These are phyloP conservation scores for Aphidoletes aphidimyza DNA, from an alignment of 2,888 invertebrate genomes.

Conservation along the genomic window DNA sequence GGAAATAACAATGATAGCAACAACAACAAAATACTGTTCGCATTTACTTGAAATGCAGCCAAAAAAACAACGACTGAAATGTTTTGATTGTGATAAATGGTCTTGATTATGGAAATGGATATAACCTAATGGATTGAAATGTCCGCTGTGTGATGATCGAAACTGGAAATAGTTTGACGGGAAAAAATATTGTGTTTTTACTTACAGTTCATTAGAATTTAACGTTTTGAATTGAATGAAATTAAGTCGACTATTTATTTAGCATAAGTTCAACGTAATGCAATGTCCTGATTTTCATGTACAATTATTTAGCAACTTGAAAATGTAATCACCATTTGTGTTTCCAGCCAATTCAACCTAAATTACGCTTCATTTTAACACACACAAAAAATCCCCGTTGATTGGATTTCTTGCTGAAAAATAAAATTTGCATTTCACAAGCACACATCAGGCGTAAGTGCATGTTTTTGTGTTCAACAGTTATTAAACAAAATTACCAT, in stretches of 20 bases:
- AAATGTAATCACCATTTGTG: not conserved
- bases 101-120: constrained; percentile 21
- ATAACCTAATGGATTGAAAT: constrained; percentile 39
- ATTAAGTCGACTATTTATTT: too few relatives aligned
- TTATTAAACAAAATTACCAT: constrained; percentile 27
- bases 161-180: not conserved
- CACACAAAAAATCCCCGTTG: not conserved
- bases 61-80: not conserved
- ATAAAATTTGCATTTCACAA: not conserved
- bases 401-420: not conserved
- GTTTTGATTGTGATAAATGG: constrained; percentile 27
- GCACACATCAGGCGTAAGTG: not conserved
- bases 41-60: not conserved
- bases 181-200: not conserved
- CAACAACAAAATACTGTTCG: too few relatives aligned
- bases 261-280: too few relatives aligned
- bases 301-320: not conserved
- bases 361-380: not conserved
- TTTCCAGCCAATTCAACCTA: not conserved
- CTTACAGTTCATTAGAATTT: too few relatives aligned
- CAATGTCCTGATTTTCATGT: too few relatives aligned
- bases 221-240: too few relatives aligned
- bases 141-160: not conserved
- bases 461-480: not conserved
- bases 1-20: constrained; percentile 27